These are phyloP conservation scores for Zhuqinia jingwanae DNA, from an alignment of 2,888 invertebrate species.

Conservation along the genomic window DNA sequence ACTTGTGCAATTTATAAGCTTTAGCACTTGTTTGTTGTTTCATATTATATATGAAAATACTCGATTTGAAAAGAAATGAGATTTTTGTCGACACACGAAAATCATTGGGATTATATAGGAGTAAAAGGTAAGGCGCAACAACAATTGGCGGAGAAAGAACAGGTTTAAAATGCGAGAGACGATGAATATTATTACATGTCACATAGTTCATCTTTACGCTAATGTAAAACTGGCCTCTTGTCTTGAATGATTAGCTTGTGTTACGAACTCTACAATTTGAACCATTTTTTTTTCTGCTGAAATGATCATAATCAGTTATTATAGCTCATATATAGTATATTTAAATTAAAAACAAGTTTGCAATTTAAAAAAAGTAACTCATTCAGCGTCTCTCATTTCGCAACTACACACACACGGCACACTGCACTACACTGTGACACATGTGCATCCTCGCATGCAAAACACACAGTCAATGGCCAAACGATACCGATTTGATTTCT, in stretches of 20 bases:
- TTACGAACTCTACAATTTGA: not conserved
- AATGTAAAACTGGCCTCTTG: slow-evolving; percentile 20
- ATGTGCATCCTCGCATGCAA: not conserved
- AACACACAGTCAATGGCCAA: not conserved
- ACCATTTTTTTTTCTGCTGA: slow-evolving; percentile 9
- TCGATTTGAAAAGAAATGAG: slow-evolving; percentile 1
- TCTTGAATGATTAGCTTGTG: slow-evolving; percentile 3
- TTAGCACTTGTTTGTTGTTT: slow-evolving; percentile 27
- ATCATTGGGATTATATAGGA: too few relatives aligned
- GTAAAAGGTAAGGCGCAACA: too few relatives aligned
- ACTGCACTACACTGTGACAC: slow-evolving; percentile 1
- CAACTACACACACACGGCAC: too few relatives aligned
- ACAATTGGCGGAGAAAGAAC: slow-evolving; percentile 25
- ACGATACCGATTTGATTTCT: slow-evolving; percentile 22
- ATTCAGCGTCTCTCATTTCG: slow-evolving; percentile 7
- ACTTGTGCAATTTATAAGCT: not conserved
- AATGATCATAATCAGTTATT: not conserved
- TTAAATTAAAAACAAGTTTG: slow-evolving; percentile 17
- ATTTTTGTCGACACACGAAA: not conserved
- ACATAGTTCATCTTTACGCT: not conserved
- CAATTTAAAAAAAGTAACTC: slow-evolving; percentile 36
- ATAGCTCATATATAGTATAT: too few relatives aligned
- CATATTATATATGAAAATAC: not conserved
- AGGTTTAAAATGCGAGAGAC: not conserved
- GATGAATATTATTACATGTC: not conserved